Conservation (phyloP, 2,797 vertebrate species). For the Acanthornis magna region DNA sequence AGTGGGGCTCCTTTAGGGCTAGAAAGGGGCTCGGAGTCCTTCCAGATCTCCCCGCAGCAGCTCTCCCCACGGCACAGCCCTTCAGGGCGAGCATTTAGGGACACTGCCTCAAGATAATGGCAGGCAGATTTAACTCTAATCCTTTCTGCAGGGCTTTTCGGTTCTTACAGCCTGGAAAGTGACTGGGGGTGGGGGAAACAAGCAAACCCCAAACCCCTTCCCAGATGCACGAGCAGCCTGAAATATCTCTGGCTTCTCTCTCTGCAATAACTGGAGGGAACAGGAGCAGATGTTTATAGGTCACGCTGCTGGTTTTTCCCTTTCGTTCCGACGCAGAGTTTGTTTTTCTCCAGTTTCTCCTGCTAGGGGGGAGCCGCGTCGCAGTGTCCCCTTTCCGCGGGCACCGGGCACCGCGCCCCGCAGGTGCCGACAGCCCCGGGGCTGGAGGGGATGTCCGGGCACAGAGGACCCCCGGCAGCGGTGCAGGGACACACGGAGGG, state of each 20-base stretch:
- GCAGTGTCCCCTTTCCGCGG: fast-evolving
- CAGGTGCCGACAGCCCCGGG: fast-evolving
- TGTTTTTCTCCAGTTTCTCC: neutral
- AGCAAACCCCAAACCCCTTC: neutral
- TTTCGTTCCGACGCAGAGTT: neutral
- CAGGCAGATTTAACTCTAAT: neutral
- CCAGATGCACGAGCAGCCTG: neutral
- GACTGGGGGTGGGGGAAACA: neutral
- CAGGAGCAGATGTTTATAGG: constrained; percentile 22
- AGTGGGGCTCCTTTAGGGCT: neutral
- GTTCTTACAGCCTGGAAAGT: neutral
- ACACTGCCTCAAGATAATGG: neutral
- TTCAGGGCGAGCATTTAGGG: neutral
- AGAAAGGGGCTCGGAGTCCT: neutral
- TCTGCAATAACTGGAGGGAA: neutral
- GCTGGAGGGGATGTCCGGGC: neutral
- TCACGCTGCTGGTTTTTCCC: neutral
- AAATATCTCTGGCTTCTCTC: neutral
- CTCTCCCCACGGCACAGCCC: neutral
- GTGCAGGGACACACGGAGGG: neutral
- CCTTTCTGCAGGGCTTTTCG: neutral
- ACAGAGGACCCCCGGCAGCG: neutral
- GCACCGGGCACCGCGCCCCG: fast-evolving
- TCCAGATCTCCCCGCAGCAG: neutral
- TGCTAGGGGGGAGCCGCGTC: fast-evolving